Evolutionary conservation across 2,888 invertebrate species (phyloP), one percentile per base, ranked within the genome.

Genomic region (Rhaphigaster nebulosa): DNA sequence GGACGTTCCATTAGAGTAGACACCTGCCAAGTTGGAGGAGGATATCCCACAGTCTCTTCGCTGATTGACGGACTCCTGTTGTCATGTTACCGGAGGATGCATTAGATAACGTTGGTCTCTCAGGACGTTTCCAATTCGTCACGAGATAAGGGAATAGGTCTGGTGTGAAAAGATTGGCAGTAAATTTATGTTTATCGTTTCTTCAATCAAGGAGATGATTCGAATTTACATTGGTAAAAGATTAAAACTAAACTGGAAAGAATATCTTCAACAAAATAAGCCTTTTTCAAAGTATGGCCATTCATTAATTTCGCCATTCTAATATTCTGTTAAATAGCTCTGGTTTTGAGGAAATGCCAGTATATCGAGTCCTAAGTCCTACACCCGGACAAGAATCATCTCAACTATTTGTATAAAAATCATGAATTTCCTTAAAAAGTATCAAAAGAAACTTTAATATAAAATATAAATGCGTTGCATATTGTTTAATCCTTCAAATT

Each of bases 51-150:
- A 70, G 34, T 34, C 70, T 70, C 34, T 29, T 20, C 65, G 70
- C 70, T 70, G 70, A 70, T 70, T 70, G 70, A 70, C 70, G 70
- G 70, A 34, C 70, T 70, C 20, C 34, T 70, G 13, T 65, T 34
- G 29, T 65, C 65, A 34, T 65, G 13, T 15, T 65, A 34, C 29
- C 29, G 3, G 34, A 20, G 70, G 70, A 34, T 20, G 20, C 18
- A 70, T 70, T 70, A 70, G 70, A 70, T 70, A 70, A 34, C 70
- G 18, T 6, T 18, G 1, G 70, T 12, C 70, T 20, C 0, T 70
- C 20, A 20, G 20, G 34, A 70, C 70, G 20, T 70, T 70, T 34
- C 20, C 70, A 70, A 34, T 70, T 70, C 34, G 70, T 70, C 3
- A 34, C 18, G 70, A 70, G 70, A 70, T 70, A 70, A 70, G 70